These are phyloP conservation scores for Catostomus latipinnis DNA, from an alignment of 2,797 vertebrate genomes.

Conservation along the genomic window DNA sequence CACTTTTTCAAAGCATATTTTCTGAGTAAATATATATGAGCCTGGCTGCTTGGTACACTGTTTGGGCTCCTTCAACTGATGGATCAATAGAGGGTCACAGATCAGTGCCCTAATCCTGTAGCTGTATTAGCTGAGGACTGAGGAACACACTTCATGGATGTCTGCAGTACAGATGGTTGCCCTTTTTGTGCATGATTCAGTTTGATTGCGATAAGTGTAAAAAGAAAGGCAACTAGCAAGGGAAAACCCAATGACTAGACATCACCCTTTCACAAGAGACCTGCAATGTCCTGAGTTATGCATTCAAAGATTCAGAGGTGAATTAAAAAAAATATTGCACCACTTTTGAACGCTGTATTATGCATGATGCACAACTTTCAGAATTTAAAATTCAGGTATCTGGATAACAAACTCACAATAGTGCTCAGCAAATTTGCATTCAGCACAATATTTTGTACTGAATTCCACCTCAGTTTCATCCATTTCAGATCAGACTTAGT, in stretches of 20 bases:
- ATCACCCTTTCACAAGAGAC: background rate
- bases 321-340: too few relatives aligned
- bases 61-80: background rate
- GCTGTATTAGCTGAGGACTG: constrained; percentile 25
- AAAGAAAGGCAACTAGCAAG: background rate
- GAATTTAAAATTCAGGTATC: too few relatives aligned
- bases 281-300: too few relatives aligned
- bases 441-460: too few relatives aligned
- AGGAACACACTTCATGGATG: constrained; percentile 15
- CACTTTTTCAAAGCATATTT: background rate
- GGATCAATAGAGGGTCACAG: constrained; percentile 13
- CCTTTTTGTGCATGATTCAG: constrained; percentile 7
- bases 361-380: too few relatives aligned
- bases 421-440: too few relatives aligned
- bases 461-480: background rate
- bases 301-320: background rate
- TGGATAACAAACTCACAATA: too few relatives aligned
- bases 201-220: constrained; percentile 2
- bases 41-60: background rate
- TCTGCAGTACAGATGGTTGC: constrained; percentile 1
- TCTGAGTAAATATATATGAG: background rate
- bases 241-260: background rate
- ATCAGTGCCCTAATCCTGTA: constrained; percentile 38
- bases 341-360: too few relatives aligned
- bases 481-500: constrained; percentile 1